Evolutionary conservation across 1,140 invertebrate genomes (phyloP).

Genomic region (Drosophila erecta): DNA sequence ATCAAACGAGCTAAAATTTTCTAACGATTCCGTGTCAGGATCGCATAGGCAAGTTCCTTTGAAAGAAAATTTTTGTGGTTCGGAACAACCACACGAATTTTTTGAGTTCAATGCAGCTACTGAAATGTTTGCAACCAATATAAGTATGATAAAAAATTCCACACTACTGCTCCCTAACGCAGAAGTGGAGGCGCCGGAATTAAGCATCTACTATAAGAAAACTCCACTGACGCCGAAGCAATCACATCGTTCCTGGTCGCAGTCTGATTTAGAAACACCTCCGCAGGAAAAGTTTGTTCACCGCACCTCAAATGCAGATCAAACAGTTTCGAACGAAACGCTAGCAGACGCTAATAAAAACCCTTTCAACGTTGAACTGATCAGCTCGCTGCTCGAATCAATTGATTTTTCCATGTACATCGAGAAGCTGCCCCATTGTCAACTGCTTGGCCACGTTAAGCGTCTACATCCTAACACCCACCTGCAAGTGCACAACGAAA

Average conservation of each 20-base stretch:
- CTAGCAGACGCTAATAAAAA: constrained; percentile 81
- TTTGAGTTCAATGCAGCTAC: constrained; percentile 79
- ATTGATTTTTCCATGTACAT: constrained; percentile 85
- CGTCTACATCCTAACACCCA: constrained; percentile 79
- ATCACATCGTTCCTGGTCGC: constrained; percentile 57
- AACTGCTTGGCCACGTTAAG: constrained; percentile 62
- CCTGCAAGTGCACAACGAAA: constrained; percentile 86
- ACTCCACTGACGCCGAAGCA: constrained; percentile 70
- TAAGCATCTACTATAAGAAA: constrained; percentile 73
- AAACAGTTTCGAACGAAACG: constrained; percentile 41
- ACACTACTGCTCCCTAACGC: constrained; percentile 53
- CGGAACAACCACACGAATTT: constrained; percentile 22
- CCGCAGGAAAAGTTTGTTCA: constrained; percentile 35
- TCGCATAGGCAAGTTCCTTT: background rate
- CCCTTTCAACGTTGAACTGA: constrained; percentile 86
- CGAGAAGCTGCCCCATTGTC: constrained; percentile 62
- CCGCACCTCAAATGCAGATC: constrained; percentile 34
- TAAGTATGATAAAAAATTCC: constrained; percentile 82
- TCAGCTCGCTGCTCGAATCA: constrained; percentile 86
- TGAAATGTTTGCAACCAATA: constrained; percentile 69
- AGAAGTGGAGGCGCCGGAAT: constrained; percentile 29
- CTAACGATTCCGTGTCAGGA: constrained; percentile 8
- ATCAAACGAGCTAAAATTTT: constrained; percentile 12
- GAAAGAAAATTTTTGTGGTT: background rate
- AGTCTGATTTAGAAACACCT: constrained; percentile 12